Evolutionary conservation across 2,113 vertebrate genomes (phyloP).

Genomic region (Tiliqua scincoides): DNA sequence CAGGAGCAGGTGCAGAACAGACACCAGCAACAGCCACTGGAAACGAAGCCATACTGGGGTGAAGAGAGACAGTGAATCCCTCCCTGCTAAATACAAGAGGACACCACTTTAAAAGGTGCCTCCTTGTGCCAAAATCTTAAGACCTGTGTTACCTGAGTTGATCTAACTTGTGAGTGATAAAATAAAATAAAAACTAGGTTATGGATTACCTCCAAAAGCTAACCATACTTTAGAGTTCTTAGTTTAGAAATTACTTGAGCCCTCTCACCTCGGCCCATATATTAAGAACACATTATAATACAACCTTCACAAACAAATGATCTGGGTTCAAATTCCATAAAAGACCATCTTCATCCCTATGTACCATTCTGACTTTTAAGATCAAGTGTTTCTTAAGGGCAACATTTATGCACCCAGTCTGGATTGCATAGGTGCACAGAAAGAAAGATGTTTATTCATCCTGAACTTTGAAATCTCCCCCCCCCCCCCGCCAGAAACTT

Average conservation of each 20-base stretch:
- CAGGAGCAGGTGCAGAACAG: too few relatives aligned
- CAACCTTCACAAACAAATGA: not conserved
- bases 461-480: not conserved
- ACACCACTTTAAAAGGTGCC: too few relatives aligned
- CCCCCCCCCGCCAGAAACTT: not conserved
- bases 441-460: not conserved
- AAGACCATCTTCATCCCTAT: not conserved
- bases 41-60: too few relatives aligned
- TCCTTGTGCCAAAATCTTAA: too few relatives aligned
- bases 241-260: not conserved
- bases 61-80: too few relatives aligned
- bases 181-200: too few relatives aligned
- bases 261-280: not conserved
- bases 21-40: too few relatives aligned
- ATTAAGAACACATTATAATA: not conserved
- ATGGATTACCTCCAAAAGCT: not conserved
- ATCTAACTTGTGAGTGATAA: conserved; percentile 7
- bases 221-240: conserved; percentile 14
- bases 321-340: not conserved
- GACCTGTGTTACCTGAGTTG: conserved; percentile 41
- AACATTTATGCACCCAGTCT: not conserved
- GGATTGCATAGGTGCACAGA: not conserved
- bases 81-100: too few relatives aligned
- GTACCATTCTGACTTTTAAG: not conserved
- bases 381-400: not conserved